Evolutionary conservation across 2,797 vertebrate genomes (phyloP).

Genomic region (Myoxocephalus aenaeus): DNA sequence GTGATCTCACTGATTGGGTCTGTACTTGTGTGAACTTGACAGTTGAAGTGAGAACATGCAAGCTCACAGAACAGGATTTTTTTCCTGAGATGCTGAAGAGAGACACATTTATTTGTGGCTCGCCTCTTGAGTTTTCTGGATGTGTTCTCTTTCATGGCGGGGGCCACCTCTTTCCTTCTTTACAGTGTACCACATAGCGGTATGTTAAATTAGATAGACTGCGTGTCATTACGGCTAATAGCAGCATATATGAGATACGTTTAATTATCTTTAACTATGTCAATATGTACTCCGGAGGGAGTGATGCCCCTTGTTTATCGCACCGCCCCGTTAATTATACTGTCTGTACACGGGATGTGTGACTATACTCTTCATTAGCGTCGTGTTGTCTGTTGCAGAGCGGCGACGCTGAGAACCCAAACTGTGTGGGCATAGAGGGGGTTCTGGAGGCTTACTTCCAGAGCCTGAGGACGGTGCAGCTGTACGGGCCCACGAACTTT

Average conservation of each 20-base stretch:
- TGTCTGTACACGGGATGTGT: not conserved
- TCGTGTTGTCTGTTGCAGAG: slow-evolving; percentile 80
- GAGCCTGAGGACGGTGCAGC: slow-evolving; percentile 93
- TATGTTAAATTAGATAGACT: not conserved
- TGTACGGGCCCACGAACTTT: slow-evolving; percentile 98
- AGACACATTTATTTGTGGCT: not conserved
- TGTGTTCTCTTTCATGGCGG: not conserved
- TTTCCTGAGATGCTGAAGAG: not conserved
- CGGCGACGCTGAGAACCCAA: slow-evolving; percentile 90
- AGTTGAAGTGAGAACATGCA: not conserved
- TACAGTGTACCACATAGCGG: not conserved
- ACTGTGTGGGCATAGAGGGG: slow-evolving; percentile 95
- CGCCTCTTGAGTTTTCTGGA: not conserved
- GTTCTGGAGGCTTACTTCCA: slow-evolving; percentile 96
- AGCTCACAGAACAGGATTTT: not conserved
- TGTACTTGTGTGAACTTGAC: not conserved
- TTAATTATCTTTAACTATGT: not conserved
- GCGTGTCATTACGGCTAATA: not conserved
- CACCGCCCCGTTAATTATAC: not conserved
- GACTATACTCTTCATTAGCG: not conserved
- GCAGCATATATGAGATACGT: not conserved
- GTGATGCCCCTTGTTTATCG: not conserved
- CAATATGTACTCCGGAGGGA: not conserved
- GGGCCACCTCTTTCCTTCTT: not conserved
- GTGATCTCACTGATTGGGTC: not conserved